Evolutionary conservation across 2,888 invertebrate species (phyloP).

Genomic region (Electrophaes corylata): DNA sequence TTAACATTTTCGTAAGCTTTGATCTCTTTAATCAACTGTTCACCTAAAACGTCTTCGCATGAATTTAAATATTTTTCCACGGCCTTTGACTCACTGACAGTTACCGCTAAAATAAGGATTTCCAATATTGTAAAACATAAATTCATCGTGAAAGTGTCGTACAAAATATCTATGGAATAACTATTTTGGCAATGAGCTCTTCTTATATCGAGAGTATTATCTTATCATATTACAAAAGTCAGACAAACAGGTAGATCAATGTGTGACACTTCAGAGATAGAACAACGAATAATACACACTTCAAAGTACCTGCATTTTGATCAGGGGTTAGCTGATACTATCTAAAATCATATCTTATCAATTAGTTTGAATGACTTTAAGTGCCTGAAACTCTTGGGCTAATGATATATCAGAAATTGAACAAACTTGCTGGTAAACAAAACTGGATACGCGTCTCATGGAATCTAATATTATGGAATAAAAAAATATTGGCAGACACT

Average conservation of each 20-base stretch:
- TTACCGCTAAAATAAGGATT: constrained; percentile 51
- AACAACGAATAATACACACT: not conserved
- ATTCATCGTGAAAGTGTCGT: constrained; percentile 62
- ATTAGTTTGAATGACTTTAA: not conserved
- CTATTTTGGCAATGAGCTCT: constrained; percentile 28
- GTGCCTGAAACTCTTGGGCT: not conserved
- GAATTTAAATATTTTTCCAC: constrained; percentile 48
- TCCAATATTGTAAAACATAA: constrained; percentile 46
- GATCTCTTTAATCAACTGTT: constrained; percentile 84
- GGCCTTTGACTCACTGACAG: constrained; percentile 54
- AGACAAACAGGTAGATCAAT: not conserved
- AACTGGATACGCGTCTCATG: too few species aligned
- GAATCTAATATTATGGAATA: too few species aligned
- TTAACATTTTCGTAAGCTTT: constrained; percentile 78
- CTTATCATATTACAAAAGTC: constrained; percentile 3
- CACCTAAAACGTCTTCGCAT: constrained; percentile 69
- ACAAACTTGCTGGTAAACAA: too few species aligned
- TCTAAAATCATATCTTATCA: constrained; percentile 1
- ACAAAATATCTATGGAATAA: not conserved
- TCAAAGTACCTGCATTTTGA: not conserved
- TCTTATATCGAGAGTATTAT: constrained; percentile 31
- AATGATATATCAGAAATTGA: not conserved
- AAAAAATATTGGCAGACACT: too few species aligned
- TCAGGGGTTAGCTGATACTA: not conserved
- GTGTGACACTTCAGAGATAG: not conserved